These are phyloP conservation scores for Synanceia verrucosa DNA, from an alignment of 2,797 vertebrate species.

Conservation along the genomic window DNA sequence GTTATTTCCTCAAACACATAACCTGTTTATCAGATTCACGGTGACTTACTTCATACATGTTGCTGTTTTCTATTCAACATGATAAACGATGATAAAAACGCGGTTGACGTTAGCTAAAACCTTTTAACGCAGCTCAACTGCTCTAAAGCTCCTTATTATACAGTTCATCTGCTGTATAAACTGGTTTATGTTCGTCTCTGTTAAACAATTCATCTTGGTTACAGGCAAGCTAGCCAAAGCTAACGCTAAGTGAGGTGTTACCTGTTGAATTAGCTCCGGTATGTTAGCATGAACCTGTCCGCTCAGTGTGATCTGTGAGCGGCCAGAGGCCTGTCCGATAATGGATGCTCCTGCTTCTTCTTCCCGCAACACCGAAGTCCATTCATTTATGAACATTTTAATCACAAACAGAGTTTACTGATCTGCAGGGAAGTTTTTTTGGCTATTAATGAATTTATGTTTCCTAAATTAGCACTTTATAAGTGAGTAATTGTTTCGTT, in stretches of 20 bases:
- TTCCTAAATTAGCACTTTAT: too few relatives aligned
- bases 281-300: not conserved
- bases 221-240: not conserved
- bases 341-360: not conserved
- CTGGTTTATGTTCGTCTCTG: not conserved
- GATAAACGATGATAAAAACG: not conserved
- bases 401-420: too few relatives aligned
- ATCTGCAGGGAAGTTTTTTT: not conserved
- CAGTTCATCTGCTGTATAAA: not conserved
- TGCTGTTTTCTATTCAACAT: not conserved
- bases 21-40: not conserved
- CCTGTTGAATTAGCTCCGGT: not conserved
- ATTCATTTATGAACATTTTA: not conserved
- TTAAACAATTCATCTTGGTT: not conserved
- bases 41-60: not conserved
- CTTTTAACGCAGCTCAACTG: not conserved
- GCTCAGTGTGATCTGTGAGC: not conserved
- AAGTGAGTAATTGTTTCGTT: too few relatives aligned
- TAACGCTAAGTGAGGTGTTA: not conserved
- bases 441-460: too few relatives aligned
- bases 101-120: not conserved
- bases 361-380: not conserved
- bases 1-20: accelerated
- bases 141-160: not conserved
- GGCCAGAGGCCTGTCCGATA: not conserved